These are phyloP conservation scores for Protobothrops mucrosquamatus DNA, from an alignment of 2,113 vertebrate species.

Conservation along the genomic window DNA sequence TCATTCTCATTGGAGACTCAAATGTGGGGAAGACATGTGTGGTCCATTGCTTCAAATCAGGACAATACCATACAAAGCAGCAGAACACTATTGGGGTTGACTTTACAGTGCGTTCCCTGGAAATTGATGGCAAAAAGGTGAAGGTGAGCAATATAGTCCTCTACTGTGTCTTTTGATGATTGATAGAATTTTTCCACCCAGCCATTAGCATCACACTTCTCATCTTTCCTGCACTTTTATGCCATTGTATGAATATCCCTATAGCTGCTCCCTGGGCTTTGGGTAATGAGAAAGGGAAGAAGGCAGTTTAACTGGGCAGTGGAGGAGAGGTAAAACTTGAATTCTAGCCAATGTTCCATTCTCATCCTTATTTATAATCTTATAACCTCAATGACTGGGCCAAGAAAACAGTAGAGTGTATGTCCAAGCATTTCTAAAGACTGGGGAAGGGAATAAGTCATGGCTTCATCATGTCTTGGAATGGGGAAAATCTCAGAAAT, in stretches of 20 bases:
- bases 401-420: neutral
- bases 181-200: neutral
- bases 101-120: constrained; percentile 88
- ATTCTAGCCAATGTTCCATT: neutral
- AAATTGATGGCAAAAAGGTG: constrained; percentile 88
- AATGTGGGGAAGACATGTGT: constrained; percentile 95
- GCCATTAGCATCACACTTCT: neutral
- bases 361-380: neutral
- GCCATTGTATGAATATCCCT: neutral
- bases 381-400: neutral
- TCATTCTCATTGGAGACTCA: constrained; percentile 93
- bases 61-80: constrained; percentile 82
- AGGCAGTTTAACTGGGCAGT: neutral
- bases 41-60: constrained; percentile 89
- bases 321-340: neutral
- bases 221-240: neutral
- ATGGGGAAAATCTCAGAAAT: neutral
- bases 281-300: neutral
- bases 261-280: neutral
- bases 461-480: neutral
- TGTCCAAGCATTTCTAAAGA: neutral
- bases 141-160: constrained; percentile 75
- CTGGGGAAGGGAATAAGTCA: neutral
- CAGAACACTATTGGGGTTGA: constrained; percentile 97
- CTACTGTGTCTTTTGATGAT: neutral